Base-by-base conservation (phyloP, 2,888 invertebrate genomes). In the Meta bourneti region DNA sequence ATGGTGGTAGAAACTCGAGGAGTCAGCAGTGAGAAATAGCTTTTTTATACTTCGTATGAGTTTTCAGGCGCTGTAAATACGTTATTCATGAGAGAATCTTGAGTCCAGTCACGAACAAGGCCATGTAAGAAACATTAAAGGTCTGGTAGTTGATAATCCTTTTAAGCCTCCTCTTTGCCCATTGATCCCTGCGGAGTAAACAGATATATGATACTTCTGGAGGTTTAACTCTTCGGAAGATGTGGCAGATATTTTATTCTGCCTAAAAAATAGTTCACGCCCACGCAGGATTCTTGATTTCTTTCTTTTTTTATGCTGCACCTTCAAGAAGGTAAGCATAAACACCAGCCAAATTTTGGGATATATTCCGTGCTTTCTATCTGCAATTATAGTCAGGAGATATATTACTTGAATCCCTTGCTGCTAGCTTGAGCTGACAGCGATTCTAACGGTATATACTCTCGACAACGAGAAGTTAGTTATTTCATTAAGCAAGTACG, bases 71-170 rank as follows among this genome's bases (percentile, higher is more conserved):
- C 8, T 16, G 20, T 34, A 11, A 52, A 51, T 78, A 49, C 52
- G 49, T 78, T 51, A 78, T 78, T 78, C 78, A 78, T 78, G 78
- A 78, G 52, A 52, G 51, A 78, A 51, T 78, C 19, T 9, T 6
- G 51, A 78, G 51, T 78, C 78, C 16, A n/a, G 51, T 52, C 78
- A 78, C 78, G 78, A 78, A 78, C 48, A 78, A 51, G 48, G 52
- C n/a, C 78, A 9, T 51, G 9, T 51, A 5, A 51, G 51, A 19
- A n/a, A 16, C 78, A 48, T 52, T 16, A 7, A 19, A 78, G 75
- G 19, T 78, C 51, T 78, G 48, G 48, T 11, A 34, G 20, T 75
- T 75, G 75, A 75, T 61, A 61, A 61, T 48, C 48, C 75, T 72
- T 72, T 20, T 20, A 78, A 16, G 52, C 52, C 34, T 74, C 20